Evolutionary conservation across 2,113 vertebrate species (phyloP).

Genomic region (Psittacara wagleri): DNA sequence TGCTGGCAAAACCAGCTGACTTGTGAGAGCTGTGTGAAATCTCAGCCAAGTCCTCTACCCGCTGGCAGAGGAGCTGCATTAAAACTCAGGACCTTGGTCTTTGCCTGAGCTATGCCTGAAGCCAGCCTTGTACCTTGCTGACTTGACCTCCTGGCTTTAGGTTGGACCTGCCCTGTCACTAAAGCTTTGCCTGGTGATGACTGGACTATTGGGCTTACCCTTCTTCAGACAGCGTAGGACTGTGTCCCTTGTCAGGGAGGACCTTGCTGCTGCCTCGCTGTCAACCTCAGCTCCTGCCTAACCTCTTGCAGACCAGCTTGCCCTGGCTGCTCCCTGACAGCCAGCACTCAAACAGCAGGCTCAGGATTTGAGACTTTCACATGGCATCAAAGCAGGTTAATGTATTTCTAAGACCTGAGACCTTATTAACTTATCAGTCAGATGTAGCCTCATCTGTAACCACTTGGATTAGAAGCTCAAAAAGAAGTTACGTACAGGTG

Average conservation of each 20-base stretch:
- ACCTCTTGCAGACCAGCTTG: not conserved
- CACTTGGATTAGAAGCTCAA: not conserved
- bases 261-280: not conserved
- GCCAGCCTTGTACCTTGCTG: not conserved
- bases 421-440: not conserved
- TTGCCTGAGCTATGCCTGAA: rapidly evolving
- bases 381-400: not conserved
- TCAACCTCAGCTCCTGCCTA: not conserved
- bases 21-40: not conserved
- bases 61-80: not conserved
- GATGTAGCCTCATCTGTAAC: not conserved
- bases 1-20: not conserved
- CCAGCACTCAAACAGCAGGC: not conserved
- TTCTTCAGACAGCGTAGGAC: not conserved
- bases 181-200: not conserved
- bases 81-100: not conserved
- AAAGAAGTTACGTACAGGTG: not conserved
- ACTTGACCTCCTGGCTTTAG: not conserved
- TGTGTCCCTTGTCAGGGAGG: not conserved
- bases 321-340: not conserved
- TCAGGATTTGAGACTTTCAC: not conserved
- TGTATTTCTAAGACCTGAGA: not conserved
- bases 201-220: not conserved
- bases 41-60: not conserved
- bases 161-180: not conserved